Evolutionary conservation across 2,888 invertebrate species (phyloP), one percentile per base, ranked within the genome.

Genomic region (Barypeithes pellucidus): DNA sequence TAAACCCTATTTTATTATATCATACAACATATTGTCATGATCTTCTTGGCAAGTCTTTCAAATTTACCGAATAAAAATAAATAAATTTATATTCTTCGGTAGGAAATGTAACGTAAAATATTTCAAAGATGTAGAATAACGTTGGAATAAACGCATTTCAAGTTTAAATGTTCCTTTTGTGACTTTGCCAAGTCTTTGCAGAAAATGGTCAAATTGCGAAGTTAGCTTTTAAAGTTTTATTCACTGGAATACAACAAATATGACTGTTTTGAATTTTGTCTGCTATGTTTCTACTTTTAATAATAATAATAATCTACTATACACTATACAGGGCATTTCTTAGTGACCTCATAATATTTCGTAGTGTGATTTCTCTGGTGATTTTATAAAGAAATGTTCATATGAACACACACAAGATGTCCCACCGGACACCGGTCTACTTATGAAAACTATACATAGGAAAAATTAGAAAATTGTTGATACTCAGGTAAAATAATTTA

Each of bases 151-250:
- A 72, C 67, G 61, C 61, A 67, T 67, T 72, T 72, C 47, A 47
- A 67, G 61, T 67, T 54, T 67, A 62, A 67, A 67, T 72, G 72
- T 52, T 72, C 54, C 72, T 72, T 72, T 72, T 72, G 67, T 72
- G 62, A 54, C n/a, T 29, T 18, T 72, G 72, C 72, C 72, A 72
- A 72, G 57, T 67, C 52, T 47, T 47, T 36, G 59, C 65, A 18
- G 59, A 59, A 65, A 61, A 65, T 62, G 67, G 62, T 72, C 72
- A 61, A 62, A 72, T 62, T 72, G 43, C 62, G 45, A 69, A 47
- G 41, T 43, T 62, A 33, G 24, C 54, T 52, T 62, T 69, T 43
- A 62, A 63, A 69, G 69, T 69, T 69, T 69, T 69, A 69, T 69
- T 69, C 69, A 69, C 62, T 69, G 33, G 54, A 62, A 63, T 41